These are phyloP conservation scores for Heteromyza rotundicornis DNA, from an alignment of 2,888 invertebrate species.

Conservation along the genomic window DNA sequence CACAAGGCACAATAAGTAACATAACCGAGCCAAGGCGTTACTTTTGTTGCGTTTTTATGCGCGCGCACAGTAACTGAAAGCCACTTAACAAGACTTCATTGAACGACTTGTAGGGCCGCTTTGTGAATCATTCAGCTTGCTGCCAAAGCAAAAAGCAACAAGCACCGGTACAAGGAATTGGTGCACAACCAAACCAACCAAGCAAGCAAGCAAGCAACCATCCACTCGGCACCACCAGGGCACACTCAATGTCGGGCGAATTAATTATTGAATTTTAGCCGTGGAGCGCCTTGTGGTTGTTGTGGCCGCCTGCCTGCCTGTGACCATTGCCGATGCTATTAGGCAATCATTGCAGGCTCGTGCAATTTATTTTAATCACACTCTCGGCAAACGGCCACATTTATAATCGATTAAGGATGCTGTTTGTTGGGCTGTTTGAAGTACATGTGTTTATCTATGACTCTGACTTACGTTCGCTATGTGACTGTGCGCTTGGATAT, in stretches of 20 bases:
- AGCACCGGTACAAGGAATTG: background rate
- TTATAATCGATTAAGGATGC: conserved; percentile 49
- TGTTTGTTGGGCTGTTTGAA: conserved; percentile 9
- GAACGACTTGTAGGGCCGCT: conserved; percentile 21
- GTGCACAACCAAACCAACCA: too few species aligned
- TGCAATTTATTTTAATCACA: conserved; percentile 57
- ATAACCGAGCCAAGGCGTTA: conserved; percentile 11
- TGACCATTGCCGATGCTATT: conserved; percentile 19
- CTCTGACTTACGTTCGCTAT: background rate
- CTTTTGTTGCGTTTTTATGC: background rate
- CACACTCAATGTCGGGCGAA: conserved; percentile 17
- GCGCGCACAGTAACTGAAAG: conserved; percentile 20
- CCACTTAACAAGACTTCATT: conserved; percentile 24
- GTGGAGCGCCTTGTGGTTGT: background rate
- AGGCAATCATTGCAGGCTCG: conserved; percentile 28
- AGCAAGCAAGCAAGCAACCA: too few species aligned
- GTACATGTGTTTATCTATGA: background rate
- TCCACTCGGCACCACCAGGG: background rate
- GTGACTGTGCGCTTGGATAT: background rate
- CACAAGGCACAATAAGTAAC: conserved; percentile 22
- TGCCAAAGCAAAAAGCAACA: background rate
- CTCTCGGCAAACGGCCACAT: conserved; percentile 40
- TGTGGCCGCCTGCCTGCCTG: background rate
- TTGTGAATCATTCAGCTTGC: conserved; percentile 24
- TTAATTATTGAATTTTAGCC: conserved; percentile 29